Evolutionary conservation across 2,113 vertebrate genomes (phyloP).

Genomic region (Cynopterus brachyotis): DNA sequence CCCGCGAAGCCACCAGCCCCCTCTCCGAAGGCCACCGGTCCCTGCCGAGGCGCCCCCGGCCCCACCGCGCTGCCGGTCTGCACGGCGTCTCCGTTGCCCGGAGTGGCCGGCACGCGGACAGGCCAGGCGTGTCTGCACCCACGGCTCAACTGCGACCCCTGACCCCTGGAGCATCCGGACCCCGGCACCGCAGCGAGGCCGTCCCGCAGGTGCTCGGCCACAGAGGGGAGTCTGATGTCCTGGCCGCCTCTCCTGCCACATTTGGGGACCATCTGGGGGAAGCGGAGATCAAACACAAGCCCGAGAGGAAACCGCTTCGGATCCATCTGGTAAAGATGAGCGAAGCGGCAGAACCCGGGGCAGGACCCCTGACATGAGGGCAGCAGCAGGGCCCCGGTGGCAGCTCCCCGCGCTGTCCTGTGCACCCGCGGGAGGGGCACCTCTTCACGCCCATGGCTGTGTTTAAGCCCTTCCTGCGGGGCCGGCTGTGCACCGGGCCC

Average conservation of each 20-base stretch:
- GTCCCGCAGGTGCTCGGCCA: neutral
- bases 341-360: neutral
- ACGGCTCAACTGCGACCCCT: neutral
- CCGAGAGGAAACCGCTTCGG: neutral
- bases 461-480: too few species aligned
- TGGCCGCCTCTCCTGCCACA: neutral
- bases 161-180: neutral
- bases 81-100: neutral
- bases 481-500: too few species aligned
- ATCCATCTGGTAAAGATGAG: neutral
- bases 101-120: accelerated
- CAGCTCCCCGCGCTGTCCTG: too few species aligned
- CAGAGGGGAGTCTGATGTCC: neutral
- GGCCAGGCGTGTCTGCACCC: neutral
- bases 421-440: too few species aligned
- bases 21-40: too few species aligned
- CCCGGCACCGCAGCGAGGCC: neutral
- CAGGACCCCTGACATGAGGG: neutral
- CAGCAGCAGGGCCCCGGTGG: neutral
- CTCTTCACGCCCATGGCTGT: too few species aligned
- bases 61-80: too few species aligned
- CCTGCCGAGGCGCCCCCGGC: too few species aligned
- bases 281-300: neutral
- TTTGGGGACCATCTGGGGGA: slow-evolving; percentile 24
- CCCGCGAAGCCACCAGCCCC: neutral